Percentiles rank a stretch among this genome's conserved stretches.
These are phyloP conservation scores for Xiphophorus couchianus DNA, from an alignment of 2,113 vertebrate genomes.

Conservation along the genomic window DNA sequence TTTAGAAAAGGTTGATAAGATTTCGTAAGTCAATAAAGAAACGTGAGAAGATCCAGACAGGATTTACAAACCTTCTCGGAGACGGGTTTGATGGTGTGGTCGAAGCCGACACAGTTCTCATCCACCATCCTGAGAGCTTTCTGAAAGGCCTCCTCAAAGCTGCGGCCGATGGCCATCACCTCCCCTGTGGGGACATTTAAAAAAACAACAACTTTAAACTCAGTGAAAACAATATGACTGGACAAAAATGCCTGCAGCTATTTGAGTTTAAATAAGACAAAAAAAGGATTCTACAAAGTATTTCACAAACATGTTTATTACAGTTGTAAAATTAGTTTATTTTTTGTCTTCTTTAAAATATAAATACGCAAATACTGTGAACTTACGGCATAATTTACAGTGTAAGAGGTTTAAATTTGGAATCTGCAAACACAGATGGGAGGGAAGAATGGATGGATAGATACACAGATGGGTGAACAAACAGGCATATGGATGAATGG, in stretches of 20 bases:
- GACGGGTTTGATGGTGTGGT: conserved; percentile 89
- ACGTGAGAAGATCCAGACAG: too few species aligned
- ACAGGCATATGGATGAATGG: too few species aligned
- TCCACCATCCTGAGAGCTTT: conserved; percentile 98
- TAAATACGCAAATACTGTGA: neutral
- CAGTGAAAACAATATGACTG: neutral
- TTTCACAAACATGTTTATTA: too few species aligned
- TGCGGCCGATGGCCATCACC: conserved; percentile 95
- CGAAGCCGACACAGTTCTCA: conserved; percentile 96
- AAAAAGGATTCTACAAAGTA: too few species aligned
- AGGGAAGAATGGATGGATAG: too few species aligned
- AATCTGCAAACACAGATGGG: too few species aligned
- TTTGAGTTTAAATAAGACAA: neutral
- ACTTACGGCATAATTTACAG: too few species aligned
- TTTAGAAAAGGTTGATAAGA: neutral
- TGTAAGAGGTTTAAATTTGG: too few species aligned
- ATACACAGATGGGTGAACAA: too few species aligned
- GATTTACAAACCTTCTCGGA: conserved; percentile 81
- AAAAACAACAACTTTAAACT: neutral
- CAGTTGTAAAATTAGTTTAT: neutral
- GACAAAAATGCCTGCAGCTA: neutral
- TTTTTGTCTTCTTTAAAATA: neutral
- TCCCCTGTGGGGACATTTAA: conserved; percentile 80
- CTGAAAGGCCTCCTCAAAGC: conserved; percentile 97
- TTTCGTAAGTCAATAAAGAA: neutral